A percentile compares a stretch with the other conserved stretches of the same genome.
Evolutionary conservation across 2,888 invertebrate species (phyloP).

Genomic region (Caradrina kadenii): DNA sequence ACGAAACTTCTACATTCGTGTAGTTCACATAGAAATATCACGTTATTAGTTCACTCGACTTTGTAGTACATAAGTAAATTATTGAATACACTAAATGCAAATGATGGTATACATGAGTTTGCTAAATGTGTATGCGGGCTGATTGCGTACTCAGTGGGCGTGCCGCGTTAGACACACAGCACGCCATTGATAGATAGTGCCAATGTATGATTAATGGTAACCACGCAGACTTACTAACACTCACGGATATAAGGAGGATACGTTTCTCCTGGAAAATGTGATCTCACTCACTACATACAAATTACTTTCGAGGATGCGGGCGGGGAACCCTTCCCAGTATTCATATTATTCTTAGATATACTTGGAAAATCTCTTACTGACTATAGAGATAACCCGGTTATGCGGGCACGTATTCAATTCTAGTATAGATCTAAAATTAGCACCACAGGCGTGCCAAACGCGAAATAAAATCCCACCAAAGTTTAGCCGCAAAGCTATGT

Average conservation of each 20-base stretch:
- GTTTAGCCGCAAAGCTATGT: conserved; percentile 50
- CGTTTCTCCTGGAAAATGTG: conserved; percentile 68
- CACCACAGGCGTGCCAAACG: conserved; percentile 35
- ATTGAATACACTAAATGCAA: conserved; percentile 55
- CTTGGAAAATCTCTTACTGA: conserved; percentile 55
- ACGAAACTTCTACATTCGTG: conserved; percentile 10
- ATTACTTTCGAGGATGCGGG: conserved; percentile 75
- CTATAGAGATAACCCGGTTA: conserved; percentile 44
- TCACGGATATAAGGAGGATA: conserved; percentile 72
- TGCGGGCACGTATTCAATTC: conserved; percentile 49
- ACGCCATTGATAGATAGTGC: conserved; percentile 75
- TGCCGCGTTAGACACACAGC: conserved; percentile 52
- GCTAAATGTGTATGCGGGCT: conserved; percentile 67
- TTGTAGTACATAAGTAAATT: conserved; percentile 50
- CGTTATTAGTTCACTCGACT: conserved; percentile 15
- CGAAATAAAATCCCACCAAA: conserved; percentile 52
- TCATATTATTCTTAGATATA: conserved; percentile 68
- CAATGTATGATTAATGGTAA: conserved; percentile 84
- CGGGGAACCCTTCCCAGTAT: conserved; percentile 69
- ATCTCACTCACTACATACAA: conserved; percentile 77
- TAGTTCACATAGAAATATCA: conserved; percentile 25
- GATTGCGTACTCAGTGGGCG: conserved; percentile 69
- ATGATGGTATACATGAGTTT: conserved; percentile 65
- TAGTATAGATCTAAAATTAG: conserved; percentile 47
- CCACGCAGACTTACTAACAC: conserved; percentile 73